These are phyloP conservation scores for Microtus oregoni DNA, from an alignment of 2,113 vertebrate genomes.

Conservation along the genomic window DNA sequence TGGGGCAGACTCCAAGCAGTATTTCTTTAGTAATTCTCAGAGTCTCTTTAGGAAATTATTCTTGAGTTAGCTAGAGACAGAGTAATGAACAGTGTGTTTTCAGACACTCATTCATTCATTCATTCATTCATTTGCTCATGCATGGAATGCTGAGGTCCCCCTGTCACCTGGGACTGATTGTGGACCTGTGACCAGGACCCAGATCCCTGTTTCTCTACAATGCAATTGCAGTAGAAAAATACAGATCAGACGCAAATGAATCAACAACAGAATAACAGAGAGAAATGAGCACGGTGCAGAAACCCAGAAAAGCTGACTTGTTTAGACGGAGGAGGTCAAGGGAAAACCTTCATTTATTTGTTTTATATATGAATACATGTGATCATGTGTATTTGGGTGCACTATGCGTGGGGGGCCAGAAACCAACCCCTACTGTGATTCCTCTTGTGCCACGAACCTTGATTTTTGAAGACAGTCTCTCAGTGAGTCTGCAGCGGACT, in stretches of 20 bases:
- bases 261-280: neutral
- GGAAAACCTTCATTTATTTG: neutral
- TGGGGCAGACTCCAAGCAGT: slow-evolving; percentile 34
- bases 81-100: neutral
- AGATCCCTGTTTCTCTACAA: neutral
- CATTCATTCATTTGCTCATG: neutral
- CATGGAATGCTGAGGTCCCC: neutral
- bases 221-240: neutral
- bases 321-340: neutral
- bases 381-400: neutral
- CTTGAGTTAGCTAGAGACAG: slow-evolving; percentile 40
- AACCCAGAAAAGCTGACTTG: neutral
- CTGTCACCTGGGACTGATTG: too few species aligned
- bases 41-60: slow-evolving; percentile 54
- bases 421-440: too few species aligned
- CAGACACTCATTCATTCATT: neutral
- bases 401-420: neutral
- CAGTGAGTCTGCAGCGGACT: neutral
- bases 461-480: neutral
- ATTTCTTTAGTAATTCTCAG: slow-evolving; percentile 65
- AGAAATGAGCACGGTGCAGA: neutral
- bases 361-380: neutral
- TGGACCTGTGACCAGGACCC: neutral
- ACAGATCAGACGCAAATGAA: neutral
- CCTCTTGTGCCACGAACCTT: neutral